A percentile compares a stretch with the other conserved stretches of the same genome.
phyloP scores from a whole-genome alignment of 2,113 vertebrate species.

The Heliornis fulica region DNA sequence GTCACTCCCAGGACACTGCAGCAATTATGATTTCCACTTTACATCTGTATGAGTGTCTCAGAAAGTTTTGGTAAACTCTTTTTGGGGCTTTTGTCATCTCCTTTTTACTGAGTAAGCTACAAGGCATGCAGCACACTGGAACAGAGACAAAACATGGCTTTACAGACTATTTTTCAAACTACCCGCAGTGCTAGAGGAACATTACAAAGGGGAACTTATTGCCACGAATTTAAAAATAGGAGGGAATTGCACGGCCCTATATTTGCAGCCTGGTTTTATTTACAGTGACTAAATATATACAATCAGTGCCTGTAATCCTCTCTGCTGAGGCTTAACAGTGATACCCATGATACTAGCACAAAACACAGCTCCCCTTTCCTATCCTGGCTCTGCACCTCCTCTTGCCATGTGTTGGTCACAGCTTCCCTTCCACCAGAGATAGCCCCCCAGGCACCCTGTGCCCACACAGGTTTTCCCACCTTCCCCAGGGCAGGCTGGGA shows the following conservation, averaged over 20 bases:
- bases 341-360: background rate
- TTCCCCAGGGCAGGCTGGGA: background rate
- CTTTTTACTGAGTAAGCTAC: background rate
- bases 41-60: fast-evolving
- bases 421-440: background rate
- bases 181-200: background rate
- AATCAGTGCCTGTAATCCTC: background rate
- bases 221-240: background rate
- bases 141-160: background rate
- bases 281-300: background rate
- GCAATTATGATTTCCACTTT: background rate
- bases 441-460: no score
- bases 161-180: background rate
- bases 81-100: background rate
- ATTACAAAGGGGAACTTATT: background rate
- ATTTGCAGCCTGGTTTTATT: background rate
- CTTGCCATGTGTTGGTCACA: fast-evolving
- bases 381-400: fast-evolving
- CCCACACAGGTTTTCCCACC: background rate
- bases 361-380: fast-evolving
- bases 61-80: background rate
- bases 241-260: background rate
- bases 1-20: background rate
- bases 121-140: background rate
- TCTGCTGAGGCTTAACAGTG: background rate